Evolutionary conservation across 2,888 invertebrate species (phyloP).

Genomic region (Hoplodrina ambigua): DNA sequence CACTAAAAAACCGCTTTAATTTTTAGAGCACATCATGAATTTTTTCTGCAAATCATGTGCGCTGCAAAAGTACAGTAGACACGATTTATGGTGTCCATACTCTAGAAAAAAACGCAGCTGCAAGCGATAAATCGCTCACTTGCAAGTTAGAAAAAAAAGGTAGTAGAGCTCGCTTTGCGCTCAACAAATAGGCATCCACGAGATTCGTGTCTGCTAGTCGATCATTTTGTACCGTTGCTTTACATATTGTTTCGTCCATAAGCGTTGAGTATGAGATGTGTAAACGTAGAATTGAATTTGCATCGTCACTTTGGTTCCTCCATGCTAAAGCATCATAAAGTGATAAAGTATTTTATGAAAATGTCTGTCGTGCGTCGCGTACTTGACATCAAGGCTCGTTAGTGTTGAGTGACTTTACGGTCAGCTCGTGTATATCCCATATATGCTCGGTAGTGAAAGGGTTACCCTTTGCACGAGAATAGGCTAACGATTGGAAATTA

Average conservation of each 20-base stretch:
- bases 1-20: slow-evolving; percentile 9
- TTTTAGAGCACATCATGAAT: slow-evolving; percentile 40
- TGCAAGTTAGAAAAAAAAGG: slow-evolving; percentile 72
- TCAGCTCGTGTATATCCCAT: slow-evolving; percentile 56
- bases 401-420: slow-evolving; percentile 64
- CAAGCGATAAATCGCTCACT: slow-evolving; percentile 79
- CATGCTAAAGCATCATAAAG: slow-evolving; percentile 35
- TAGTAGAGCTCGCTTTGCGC: slow-evolving; percentile 70
- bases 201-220: slow-evolving; percentile 70
- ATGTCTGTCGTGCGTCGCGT: slow-evolving; percentile 57
- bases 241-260: slow-evolving; percentile 74
- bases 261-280: slow-evolving; percentile 69
- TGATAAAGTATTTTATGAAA: slow-evolving; percentile 65
- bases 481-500: slow-evolving; percentile 28
- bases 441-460: slow-evolving; percentile 49
- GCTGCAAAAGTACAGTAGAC: slow-evolving; percentile 67
- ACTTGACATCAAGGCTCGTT: slow-evolving; percentile 66
- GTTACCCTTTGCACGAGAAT: slow-evolving; percentile 36
- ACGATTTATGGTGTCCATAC: slow-evolving; percentile 73
- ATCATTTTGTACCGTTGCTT: slow-evolving; percentile 75
- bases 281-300: slow-evolving; percentile 70
- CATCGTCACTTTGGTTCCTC: slow-evolving; percentile 62
- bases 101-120: slow-evolving; percentile 75
- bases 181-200: slow-evolving; percentile 74
- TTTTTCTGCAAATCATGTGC: slow-evolving; percentile 64